These are phyloP conservation scores for Excalfactoria chinensis DNA, from an alignment of 2,113 vertebrate species.

Conservation along the genomic window DNA sequence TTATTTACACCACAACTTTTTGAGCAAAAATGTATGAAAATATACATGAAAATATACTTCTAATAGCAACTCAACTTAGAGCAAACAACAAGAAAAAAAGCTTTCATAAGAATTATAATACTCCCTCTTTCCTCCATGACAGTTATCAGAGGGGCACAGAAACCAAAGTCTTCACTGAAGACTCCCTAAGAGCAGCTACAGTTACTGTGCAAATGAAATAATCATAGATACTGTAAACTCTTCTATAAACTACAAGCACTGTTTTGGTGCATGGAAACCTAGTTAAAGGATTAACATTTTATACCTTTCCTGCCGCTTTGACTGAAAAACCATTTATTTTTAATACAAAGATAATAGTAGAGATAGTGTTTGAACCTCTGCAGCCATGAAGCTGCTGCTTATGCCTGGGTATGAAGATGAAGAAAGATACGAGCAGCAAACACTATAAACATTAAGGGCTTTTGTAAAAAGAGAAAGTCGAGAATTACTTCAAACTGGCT, in stretches of 20 bases:
- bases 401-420: background rate
- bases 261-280: background rate
- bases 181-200: background rate
- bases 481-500: rapidly evolving
- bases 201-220: background rate
- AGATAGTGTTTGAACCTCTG: background rate
- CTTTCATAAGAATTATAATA: background rate
- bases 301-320: background rate
- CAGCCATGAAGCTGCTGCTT: background rate
- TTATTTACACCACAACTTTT: background rate
- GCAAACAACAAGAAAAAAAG: background rate
- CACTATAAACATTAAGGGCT: background rate
- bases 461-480: background rate
- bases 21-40: background rate
- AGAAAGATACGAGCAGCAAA: background rate
- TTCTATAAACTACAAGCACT: background rate
- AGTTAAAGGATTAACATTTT: background rate
- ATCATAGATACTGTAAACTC: background rate
- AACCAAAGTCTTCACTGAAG: background rate
- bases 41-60: background rate
- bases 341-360: background rate
- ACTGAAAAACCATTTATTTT: background rate
- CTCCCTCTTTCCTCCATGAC: background rate
- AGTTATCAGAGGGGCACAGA: background rate
- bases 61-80: background rate